phyloP scores from a whole-genome alignment of 2,888 invertebrate species.

The Euplagia quadripunctaria region DNA sequence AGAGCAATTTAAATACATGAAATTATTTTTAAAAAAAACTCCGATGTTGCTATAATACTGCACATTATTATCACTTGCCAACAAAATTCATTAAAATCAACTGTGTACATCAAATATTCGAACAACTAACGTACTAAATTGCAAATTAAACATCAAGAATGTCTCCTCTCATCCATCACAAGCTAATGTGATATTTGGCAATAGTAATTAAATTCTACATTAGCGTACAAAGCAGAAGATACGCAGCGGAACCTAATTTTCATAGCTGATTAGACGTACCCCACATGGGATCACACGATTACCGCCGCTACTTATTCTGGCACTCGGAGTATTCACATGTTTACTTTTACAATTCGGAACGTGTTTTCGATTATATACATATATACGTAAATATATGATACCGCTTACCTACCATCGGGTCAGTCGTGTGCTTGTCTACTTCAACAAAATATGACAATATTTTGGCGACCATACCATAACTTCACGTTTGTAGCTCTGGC shows the following conservation, averaged over 20 bases:
- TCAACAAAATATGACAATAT: not conserved
- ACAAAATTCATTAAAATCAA: constrained; percentile 21
- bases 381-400: not conserved
- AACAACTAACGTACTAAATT: constrained; percentile 45
- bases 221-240: constrained; percentile 84
- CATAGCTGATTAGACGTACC: constrained; percentile 86
- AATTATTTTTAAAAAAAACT: not conserved
- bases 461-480: not conserved
- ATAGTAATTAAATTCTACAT: constrained; percentile 86
- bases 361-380: not conserved
- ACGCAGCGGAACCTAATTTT: constrained; percentile 85
- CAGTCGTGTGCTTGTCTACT: not conserved
- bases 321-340: constrained; percentile 7
- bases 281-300: constrained; percentile 80
- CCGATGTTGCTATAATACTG: not conserved
- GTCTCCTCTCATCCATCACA: constrained; percentile 68
- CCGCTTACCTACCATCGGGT: not conserved
- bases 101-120: constrained; percentile 39
- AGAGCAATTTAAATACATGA: not conserved
- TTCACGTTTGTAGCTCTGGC: not conserved
- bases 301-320: constrained; percentile 34
- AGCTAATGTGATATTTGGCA: constrained; percentile 76
- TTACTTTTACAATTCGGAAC: not conserved
- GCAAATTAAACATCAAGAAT: constrained; percentile 77
- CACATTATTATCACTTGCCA: not conserved